phyloP scores from a whole-genome alignment of 2,888 invertebrate genomes.

The Psococerastis gibbosa region DNA sequence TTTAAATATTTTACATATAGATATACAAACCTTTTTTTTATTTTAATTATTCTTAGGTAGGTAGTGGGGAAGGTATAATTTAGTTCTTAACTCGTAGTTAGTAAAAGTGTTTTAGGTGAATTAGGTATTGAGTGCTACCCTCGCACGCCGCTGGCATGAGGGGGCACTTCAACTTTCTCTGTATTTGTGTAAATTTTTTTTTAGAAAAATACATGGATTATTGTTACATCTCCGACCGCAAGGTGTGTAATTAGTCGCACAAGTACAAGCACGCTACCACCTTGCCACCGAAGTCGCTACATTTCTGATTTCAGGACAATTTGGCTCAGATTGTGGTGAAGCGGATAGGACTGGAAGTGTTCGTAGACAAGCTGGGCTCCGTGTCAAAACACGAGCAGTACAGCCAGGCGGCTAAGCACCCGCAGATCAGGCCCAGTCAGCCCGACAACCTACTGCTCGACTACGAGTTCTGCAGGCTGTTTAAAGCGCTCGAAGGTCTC shows the following conservation, averaged over 20 bases:
- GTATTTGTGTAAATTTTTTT: too few relatives aligned
- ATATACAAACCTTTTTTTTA: too few relatives aligned
- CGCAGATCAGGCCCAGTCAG: conserved; percentile 62
- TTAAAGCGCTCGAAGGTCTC: conserved; percentile 60
- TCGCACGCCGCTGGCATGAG: too few relatives aligned
- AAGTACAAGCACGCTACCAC: too few relatives aligned
- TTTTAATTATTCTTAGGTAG: background rate
- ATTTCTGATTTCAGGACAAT: conserved; percentile 32
- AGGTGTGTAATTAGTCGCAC: too few relatives aligned
- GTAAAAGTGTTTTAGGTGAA: too few relatives aligned
- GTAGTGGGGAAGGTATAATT: background rate
- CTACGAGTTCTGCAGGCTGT: conserved; percentile 84
- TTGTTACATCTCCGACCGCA: background rate
- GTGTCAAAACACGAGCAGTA: conserved; percentile 82
- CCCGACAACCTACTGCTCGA: conserved; percentile 72
- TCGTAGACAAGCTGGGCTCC: conserved; percentile 66
- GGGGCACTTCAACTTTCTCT: too few relatives aligned
- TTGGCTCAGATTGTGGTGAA: conserved; percentile 69
- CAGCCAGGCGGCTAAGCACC: conserved; percentile 79
- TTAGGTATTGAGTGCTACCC: too few relatives aligned
- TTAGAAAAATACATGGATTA: too few relatives aligned
- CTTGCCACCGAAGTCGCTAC: too few relatives aligned
- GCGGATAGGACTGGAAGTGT: conserved; percentile 76
- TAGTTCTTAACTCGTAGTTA: too few relatives aligned
- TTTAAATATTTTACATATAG: too few relatives aligned